These are phyloP conservation scores for Pangasius krempfi DNA, from an alignment of 2,797 vertebrate genomes.

Conservation along the genomic window DNA sequence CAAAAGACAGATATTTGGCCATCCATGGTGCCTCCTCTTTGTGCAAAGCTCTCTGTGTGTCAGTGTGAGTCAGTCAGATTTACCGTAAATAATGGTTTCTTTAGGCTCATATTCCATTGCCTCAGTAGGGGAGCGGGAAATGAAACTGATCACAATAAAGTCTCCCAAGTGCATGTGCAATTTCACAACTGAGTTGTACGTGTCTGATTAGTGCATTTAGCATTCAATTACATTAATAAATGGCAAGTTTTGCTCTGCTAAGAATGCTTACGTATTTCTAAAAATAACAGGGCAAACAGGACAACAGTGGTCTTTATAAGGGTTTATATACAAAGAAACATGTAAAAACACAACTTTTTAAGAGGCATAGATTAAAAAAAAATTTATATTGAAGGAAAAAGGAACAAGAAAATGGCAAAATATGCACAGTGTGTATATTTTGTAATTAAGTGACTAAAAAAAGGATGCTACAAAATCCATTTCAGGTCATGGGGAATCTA, in stretches of 20 bases:
- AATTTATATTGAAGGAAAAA: background rate
- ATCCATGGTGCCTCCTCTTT: constrained; percentile 37
- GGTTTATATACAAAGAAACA: background rate
- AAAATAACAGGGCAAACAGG: background rate
- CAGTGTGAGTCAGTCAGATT: constrained; percentile 31
- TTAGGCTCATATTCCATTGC: constrained; percentile 37
- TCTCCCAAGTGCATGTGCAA: background rate
- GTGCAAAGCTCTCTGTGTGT: constrained; percentile 32
- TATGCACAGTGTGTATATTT: background rate
- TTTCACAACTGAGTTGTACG: background rate
- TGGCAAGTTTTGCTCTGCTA: background rate
- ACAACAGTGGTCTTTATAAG: background rate
- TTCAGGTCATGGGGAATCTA: background rate
- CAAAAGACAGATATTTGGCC: constrained; percentile 44
- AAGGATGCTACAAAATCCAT: background rate
- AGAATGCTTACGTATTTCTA: background rate
- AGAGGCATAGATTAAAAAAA: background rate
- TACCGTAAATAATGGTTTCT: constrained; percentile 30
- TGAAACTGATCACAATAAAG: constrained; percentile 7
- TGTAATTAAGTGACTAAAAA: background rate
- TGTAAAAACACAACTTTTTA: background rate
- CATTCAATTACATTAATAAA: background rate
- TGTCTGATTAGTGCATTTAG: background rate
- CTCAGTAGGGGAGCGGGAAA: background rate
- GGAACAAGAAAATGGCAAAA: background rate